phyloP scores from a whole-genome alignment of 2,797 vertebrate species.

The Sebastes hubbsi region DNA sequence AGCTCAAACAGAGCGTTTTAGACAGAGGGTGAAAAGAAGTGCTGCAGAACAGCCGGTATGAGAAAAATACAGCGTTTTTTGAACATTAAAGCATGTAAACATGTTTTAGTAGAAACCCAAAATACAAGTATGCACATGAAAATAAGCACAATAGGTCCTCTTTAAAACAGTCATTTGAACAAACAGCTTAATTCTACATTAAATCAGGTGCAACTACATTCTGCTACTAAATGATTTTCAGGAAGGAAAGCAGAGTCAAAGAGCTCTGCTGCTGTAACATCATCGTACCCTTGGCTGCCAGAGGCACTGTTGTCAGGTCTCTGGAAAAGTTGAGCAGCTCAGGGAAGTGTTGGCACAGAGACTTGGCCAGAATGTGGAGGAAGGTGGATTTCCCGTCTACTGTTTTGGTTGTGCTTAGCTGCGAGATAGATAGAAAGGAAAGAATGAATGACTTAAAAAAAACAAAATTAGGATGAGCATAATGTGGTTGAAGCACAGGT shows the following conservation, averaged over 20 bases:
- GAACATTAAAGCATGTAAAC: no score
- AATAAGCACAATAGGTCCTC: no score
- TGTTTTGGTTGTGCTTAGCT: conserved; percentile 98
- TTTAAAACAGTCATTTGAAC: not conserved
- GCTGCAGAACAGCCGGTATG: no score
- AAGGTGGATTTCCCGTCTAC: conserved; percentile 98
- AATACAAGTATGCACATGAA: no score
- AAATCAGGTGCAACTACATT: not conserved
- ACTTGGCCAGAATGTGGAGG: conserved; percentile 98
- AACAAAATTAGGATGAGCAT: no score
- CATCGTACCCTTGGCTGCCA: conserved; percentile 94
- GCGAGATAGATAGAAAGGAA: conserved; percentile 14
- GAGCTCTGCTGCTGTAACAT: not conserved
- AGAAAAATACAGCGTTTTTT: no score
- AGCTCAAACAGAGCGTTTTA: no score
- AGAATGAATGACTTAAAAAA: not conserved
- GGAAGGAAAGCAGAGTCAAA: not conserved
- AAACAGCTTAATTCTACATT: not conserved
- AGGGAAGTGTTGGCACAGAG: conserved; percentile 97
- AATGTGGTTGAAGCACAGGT: fast-evolving
- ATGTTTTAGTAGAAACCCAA: no score
- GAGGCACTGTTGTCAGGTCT: conserved; percentile 92
- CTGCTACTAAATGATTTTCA: not conserved
- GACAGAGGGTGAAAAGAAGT: no score
- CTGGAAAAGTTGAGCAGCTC: conserved; percentile 96